Percentiles rank a stretch among this genome's conserved stretches.
phyloP scores from a whole-genome alignment of 1,140 invertebrate species.

The Drosophila lowei region DNA sequence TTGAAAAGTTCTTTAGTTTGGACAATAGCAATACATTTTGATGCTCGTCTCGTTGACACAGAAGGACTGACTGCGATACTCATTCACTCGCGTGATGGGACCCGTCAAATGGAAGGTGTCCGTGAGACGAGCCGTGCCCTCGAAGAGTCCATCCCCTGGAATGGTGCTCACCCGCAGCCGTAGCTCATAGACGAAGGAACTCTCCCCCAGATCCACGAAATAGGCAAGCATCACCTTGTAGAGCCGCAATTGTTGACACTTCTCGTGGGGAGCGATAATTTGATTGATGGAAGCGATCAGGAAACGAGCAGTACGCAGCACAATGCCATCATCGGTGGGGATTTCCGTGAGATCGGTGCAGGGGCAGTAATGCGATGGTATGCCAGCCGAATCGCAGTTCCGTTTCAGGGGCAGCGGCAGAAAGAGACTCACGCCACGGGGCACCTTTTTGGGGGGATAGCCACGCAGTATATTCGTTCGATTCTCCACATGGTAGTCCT shows the following conservation, averaged over 20 bases:
- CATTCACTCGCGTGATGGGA: slow-evolving; percentile 25
- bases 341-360: slow-evolving; percentile 25
- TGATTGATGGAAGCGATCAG: slow-evolving; percentile 29
- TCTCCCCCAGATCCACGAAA: slow-evolving; percentile 15
- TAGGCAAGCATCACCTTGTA: slow-evolving; percentile 84
- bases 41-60: slow-evolving; percentile 25
- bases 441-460: not conserved
- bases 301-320: slow-evolving; percentile 32
- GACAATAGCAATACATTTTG: slow-evolving; percentile 59
- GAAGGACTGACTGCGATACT: slow-evolving; percentile 7
- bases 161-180: slow-evolving; percentile 20
- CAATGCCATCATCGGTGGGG: slow-evolving; percentile 17
- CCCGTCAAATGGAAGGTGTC: slow-evolving; percentile 11
- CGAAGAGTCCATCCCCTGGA: slow-evolving; percentile 30
- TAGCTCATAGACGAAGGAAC: slow-evolving; percentile 15
- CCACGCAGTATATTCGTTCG: slow-evolving; percentile 22
- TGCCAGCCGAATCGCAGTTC: slow-evolving; percentile 87
- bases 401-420: slow-evolving; percentile 87
- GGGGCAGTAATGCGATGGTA: slow-evolving; percentile 35
- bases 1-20: no score
- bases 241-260: slow-evolving; percentile 10
- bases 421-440: slow-evolving; percentile 89
- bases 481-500: slow-evolving; percentile 46
- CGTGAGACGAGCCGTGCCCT: slow-evolving; percentile 26
- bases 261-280: not conserved